phyloP scores from a whole-genome alignment of 2,888 invertebrate genomes.

The Calliopum simillimum region DNA sequence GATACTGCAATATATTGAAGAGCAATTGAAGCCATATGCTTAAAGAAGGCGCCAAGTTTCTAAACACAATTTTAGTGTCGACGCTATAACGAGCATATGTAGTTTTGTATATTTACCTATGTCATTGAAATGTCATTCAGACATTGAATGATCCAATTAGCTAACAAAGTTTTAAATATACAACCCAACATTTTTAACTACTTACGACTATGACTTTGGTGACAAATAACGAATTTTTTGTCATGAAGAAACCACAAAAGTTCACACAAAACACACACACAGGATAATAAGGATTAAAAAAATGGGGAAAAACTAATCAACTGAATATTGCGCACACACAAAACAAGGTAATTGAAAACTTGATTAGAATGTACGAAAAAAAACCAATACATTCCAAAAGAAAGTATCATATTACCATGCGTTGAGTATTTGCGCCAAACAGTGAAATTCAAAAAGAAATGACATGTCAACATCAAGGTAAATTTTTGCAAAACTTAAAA shows the following conservation, averaged over 20 bases:
- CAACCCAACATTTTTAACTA: too few relatives aligned
- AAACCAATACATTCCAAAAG: not conserved
- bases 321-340: not conserved
- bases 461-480: not conserved
- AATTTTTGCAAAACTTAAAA: not conserved
- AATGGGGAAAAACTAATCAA: not conserved
- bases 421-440: not conserved
- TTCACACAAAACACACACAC: not conserved
- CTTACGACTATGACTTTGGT: not conserved
- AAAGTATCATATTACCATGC: constrained; percentile 7
- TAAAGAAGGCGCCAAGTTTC: too few relatives aligned
- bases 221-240: constrained; percentile 13
- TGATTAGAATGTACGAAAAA: not conserved
- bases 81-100: too few relatives aligned
- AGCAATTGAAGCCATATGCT: too few relatives aligned
- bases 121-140: constrained; percentile 27
- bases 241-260: constrained; percentile 12
- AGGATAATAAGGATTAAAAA: constrained; percentile 4
- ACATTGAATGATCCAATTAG: constrained; percentile 31
- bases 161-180: not conserved
- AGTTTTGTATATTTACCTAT: too few relatives aligned
- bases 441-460: constrained; percentile 3
- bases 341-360: constrained; percentile 5
- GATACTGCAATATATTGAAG: too few relatives aligned
- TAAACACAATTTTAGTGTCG: too few relatives aligned